phyloP scores from a whole-genome alignment of 2,888 invertebrate genomes.

The Nemotelus pantherinus region DNA sequence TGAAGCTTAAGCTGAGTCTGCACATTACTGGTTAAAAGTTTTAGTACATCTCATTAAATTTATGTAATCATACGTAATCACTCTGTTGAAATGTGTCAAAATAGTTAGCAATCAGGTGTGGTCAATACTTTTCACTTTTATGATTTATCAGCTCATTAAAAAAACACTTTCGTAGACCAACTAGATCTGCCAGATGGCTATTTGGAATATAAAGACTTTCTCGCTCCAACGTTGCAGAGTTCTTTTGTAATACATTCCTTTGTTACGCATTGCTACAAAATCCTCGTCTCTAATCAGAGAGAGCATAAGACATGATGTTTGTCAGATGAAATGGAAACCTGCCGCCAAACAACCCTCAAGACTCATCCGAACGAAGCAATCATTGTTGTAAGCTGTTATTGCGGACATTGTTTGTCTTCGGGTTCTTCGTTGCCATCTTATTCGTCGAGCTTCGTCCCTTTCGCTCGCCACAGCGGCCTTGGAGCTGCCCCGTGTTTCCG shows the following conservation, averaged over 20 bases:
- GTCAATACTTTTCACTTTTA: too few relatives aligned
- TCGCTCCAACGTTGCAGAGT: too few relatives aligned
- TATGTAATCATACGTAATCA: neutral
- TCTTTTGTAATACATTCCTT: neutral
- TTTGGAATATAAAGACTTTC: too few relatives aligned
- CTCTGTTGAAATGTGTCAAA: neutral
- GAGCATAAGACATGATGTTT: conserved; percentile 41
- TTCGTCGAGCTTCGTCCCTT: neutral
- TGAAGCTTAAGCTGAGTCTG: neutral
- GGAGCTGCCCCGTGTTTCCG: conserved; percentile 21
- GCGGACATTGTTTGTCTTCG: conserved; percentile 49
- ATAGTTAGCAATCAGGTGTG: too few relatives aligned
- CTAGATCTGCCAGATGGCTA: too few relatives aligned
- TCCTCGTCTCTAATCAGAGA: conserved; percentile 44
- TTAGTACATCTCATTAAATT: neutral
- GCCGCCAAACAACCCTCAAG: conserved; percentile 48
- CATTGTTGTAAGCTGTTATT: conserved; percentile 47
- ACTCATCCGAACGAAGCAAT: conserved; percentile 46
- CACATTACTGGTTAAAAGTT: neutral
- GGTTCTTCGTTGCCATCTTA: conserved; percentile 32
- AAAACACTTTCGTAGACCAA: neutral
- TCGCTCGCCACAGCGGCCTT: conserved; percentile 1
- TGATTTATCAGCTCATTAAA: neutral
- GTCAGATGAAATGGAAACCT: conserved; percentile 50
- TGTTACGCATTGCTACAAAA: neutral